Evolutionary conservation across 2,888 invertebrate genomes (phyloP).

Genomic region (Harmothoe impar): DNA sequence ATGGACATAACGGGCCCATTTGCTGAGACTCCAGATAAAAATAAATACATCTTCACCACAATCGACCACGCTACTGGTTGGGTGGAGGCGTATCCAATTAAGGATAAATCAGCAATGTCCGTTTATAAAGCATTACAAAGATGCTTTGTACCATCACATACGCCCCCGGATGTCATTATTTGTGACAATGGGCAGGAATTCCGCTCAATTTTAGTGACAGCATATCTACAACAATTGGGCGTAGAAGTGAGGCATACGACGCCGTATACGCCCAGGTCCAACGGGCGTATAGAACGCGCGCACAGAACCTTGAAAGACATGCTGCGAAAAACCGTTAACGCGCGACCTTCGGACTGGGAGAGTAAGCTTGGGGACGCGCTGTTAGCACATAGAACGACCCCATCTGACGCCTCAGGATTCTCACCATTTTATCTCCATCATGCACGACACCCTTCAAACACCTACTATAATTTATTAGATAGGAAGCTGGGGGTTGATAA

Average conservation of each 20-base stretch:
- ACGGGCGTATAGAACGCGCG: slow-evolving; percentile 34
- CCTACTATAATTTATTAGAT: no score
- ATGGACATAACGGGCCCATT: no score
- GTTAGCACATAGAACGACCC: not conserved
- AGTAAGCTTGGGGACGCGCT: slow-evolving; percentile 21
- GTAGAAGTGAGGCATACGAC: not conserved
- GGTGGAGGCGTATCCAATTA: slow-evolving; percentile 34
- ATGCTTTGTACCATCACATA: no score
- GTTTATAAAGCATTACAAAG: no score
- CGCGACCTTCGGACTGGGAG: not conserved
- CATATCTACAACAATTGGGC: no score
- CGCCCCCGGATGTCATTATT: not conserved
- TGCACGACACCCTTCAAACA: slow-evolving; percentile 27
- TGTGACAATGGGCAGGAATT: not conserved
- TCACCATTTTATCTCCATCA: slow-evolving; percentile 32
- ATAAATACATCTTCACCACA: slow-evolving; percentile 24
- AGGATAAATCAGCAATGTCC: not conserved
- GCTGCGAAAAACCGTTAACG: slow-evolving; percentile 36
- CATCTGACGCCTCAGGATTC: no score
- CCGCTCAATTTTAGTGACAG: not conserved
- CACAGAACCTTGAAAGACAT: slow-evolving; percentile 33
- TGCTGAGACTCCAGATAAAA: not conserved
- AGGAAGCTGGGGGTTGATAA: no score
- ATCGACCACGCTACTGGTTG: slow-evolving; percentile 37
- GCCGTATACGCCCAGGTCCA: slow-evolving; percentile 37